Percentiles rank a stretch among this genome's conserved stretches.
These are phyloP conservation scores for Poecile montanus DNA, from an alignment of 2,797 vertebrate species.

Conservation along the genomic window DNA sequence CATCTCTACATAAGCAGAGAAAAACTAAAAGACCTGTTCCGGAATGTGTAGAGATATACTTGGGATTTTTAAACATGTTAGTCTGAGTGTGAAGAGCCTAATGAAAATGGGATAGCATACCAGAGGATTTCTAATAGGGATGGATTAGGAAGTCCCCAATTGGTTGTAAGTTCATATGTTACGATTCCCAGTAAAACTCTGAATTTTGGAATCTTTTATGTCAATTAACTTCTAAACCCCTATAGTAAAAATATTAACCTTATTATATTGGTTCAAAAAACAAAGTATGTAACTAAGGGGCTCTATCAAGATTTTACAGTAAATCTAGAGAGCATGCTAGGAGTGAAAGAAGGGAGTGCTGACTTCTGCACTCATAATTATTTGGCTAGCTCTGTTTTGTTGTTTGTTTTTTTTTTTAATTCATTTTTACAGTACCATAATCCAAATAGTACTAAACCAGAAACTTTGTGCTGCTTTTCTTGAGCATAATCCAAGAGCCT, in stretches of 20 bases:
- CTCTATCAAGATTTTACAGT: not conserved
- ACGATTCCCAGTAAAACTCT: not conserved
- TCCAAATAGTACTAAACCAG: conserved; percentile 22
- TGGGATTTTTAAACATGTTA: not conserved
- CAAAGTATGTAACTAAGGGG: not conserved
- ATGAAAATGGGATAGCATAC: not conserved
- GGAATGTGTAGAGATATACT: not conserved
- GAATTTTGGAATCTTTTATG: not conserved
- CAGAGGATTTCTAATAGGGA: not conserved
- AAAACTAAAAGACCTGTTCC: not conserved
- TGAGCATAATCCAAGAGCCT: conserved; percentile 23
- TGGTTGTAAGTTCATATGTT: not conserved
- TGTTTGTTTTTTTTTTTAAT: not conserved
- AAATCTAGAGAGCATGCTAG: not conserved
- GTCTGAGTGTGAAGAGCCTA: not conserved
- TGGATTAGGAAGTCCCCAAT: not conserved
- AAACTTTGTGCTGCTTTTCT: conserved; percentile 27
- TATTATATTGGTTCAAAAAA: not conserved
- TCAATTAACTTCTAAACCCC: not conserved
- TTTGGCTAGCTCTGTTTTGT: not conserved
- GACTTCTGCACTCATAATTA: not conserved
- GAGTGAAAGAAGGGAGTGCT: not conserved
- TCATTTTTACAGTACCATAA: conserved; percentile 27
- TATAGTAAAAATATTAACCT: not conserved
- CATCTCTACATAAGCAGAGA: not conserved